phyloP scores from a whole-genome alignment of 2,113 vertebrate genomes.

The Martes martes region DNA sequence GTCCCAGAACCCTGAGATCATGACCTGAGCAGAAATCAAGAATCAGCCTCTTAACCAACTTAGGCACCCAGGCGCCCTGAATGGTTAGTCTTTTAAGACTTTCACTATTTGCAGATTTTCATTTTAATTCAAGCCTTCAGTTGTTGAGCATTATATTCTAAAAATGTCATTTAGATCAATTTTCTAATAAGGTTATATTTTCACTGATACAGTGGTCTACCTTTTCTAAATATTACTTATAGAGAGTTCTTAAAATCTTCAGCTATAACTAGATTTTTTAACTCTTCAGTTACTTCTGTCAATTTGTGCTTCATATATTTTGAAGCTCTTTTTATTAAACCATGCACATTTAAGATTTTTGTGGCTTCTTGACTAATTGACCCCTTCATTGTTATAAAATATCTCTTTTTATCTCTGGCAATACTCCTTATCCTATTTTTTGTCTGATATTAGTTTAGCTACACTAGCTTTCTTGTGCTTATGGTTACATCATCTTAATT shows the following conservation, averaged over 20 bases:
- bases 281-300: neutral
- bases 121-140: neutral
- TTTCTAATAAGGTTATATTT: neutral
- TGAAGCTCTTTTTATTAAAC: neutral
- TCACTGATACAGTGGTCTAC: neutral
- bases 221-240: neutral
- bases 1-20: neutral
- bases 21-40: neutral
- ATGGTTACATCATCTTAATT: neutral
- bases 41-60: neutral
- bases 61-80: neutral
- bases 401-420: neutral
- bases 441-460: constrained; percentile 6
- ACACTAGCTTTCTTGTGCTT: neutral
- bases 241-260: neutral
- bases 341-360: neutral
- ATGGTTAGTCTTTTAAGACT: neutral
- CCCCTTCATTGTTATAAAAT: neutral
- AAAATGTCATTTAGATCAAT: neutral
- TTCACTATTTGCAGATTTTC: neutral
- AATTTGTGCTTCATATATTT: neutral
- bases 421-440: neutral
- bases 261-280: neutral
- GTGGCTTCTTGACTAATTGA: neutral
- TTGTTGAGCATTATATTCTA: neutral